Evolutionary conservation across 2,113 vertebrate species (phyloP), one percentile per base, ranked within the genome.

Genomic region (Nothobranchius furzeri): DNA sequence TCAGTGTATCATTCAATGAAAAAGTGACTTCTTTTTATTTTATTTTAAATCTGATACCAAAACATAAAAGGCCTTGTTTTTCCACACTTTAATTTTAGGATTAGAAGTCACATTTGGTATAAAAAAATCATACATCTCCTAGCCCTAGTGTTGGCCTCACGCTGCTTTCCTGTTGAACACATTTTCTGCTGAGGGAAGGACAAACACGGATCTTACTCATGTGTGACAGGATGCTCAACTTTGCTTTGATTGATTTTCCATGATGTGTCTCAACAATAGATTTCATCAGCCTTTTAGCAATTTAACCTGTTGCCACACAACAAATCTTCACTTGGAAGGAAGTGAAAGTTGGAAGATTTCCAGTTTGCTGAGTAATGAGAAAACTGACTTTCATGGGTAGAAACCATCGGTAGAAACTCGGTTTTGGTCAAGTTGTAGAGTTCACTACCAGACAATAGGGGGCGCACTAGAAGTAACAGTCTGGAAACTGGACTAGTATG

Each of bases 391-490:
- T 30, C 2, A 30, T 30, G 30, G 30, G 30, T 30, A 30, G 30
- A 11, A 11, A 45, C 11, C 20, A 20, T 20, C 20, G 20, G 11
- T 45, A 3, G 9, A 11, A 11, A 45, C 11, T 45, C 3, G 12
- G 43, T 45, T 11, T 11, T 1, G 9, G 43, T 12, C 3, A n/a
- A 75, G 45, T 3, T 71, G 64, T 42, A 50, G 36, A 73, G 56
- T 46, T 48, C 12, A 20, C 56, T 35, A 36, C 1, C 13, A 14
- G 40, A 73, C 85, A 74, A 65, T 59, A 85, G 83, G 70, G 79
- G 83, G 79, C 75, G 43, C 65, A 60, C 36, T 37, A 0, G 0
- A 3, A 45, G 2, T 12, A 3, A 12, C 43, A 42, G 40, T 45
- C 43, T 4, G 12, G 12, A 11, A 45, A 45, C 10, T 45, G 43